phyloP scores from a whole-genome alignment of 1,140 invertebrate species.

The Parasteatoda tepidariorum region DNA sequence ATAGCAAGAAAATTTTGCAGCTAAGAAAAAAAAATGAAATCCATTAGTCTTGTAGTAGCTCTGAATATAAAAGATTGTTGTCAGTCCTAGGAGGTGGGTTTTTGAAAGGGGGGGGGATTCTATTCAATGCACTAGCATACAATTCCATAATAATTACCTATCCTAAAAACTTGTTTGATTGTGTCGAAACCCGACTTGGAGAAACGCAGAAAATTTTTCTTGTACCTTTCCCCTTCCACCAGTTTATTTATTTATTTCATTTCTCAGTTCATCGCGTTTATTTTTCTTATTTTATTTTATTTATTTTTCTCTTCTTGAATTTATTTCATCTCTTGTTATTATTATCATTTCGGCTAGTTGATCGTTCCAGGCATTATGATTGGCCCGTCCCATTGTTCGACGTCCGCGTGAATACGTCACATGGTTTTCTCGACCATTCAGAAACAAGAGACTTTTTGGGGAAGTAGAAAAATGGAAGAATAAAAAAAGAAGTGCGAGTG shows the following conservation, averaged over 20 bases:
- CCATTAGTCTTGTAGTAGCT: constrained; percentile 36
- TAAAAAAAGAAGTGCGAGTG: constrained; percentile 3
- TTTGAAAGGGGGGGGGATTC: background rate
- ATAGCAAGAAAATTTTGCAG: constrained; percentile 2
- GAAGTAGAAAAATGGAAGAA: background rate
- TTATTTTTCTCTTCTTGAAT: background rate
- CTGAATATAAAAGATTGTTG: constrained; percentile 51
- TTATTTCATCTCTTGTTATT: constrained; percentile 18
- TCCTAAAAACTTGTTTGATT: constrained; percentile 57
- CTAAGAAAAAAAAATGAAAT: constrained; percentile 6
- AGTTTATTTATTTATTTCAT: constrained; percentile 46
- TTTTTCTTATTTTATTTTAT: background rate
- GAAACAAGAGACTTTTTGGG: constrained; percentile 46
- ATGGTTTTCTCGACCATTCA: constrained; percentile 47
- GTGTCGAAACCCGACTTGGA: constrained; percentile 24
- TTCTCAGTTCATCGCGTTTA: background rate
- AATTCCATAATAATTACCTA: constrained; percentile 57
- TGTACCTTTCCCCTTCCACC: background rate
- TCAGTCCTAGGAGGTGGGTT: background rate
- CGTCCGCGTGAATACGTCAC: constrained; percentile 40
- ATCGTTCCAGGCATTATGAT: constrained; percentile 42
- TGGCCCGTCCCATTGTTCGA: constrained; percentile 55
- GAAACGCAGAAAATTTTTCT: constrained; percentile 46
- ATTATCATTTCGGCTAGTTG: constrained; percentile 55
- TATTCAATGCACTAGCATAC: no score